These are phyloP conservation scores for Sinopyrophorus schimmeli DNA, from an alignment of 2,888 invertebrate species.

Conservation along the genomic window DNA sequence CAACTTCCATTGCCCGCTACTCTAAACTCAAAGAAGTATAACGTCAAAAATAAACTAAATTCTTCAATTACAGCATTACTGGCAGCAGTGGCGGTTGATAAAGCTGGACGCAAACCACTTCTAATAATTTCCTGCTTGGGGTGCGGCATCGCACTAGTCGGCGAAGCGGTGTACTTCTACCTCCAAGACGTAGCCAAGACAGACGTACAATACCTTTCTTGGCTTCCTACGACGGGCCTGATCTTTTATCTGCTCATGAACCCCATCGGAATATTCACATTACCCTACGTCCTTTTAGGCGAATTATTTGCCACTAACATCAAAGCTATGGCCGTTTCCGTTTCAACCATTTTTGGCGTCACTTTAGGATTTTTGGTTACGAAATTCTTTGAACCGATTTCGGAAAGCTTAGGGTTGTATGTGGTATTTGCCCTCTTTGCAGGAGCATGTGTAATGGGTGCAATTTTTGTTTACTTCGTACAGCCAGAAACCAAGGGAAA, in stretches of 20 bases:
- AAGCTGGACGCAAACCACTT: conserved; percentile 60
- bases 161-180: conserved; percentile 61
- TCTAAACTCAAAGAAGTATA: no score
- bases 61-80: conserved; percentile 26
- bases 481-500: conserved; percentile 69
- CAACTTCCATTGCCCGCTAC: no score
- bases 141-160: conserved; percentile 58
- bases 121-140: conserved; percentile 60
- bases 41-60: no score
- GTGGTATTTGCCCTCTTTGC: conserved; percentile 65
- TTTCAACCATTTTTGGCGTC: conserved; percentile 62
- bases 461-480: conserved; percentile 60
- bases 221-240: conserved; percentile 61
- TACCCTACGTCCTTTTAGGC: conserved; percentile 66
- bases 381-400: conserved; percentile 63
- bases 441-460: conserved; percentile 58
- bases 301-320: conserved; percentile 68
- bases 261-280: conserved; percentile 63
- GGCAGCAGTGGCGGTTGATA: conserved; percentile 52
- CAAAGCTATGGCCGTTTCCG: conserved; percentile 63
- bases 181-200: conserved; percentile 56
- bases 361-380: conserved; percentile 62
- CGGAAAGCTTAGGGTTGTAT: conserved; percentile 61
- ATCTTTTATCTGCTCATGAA: conserved; percentile 63
- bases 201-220: conserved; percentile 53